A percentile compares a stretch with the other conserved stretches of the same genome.
Evolutionary conservation across 2,797 vertebrate species (phyloP).

Genomic region (Molossus molossus): DNA sequence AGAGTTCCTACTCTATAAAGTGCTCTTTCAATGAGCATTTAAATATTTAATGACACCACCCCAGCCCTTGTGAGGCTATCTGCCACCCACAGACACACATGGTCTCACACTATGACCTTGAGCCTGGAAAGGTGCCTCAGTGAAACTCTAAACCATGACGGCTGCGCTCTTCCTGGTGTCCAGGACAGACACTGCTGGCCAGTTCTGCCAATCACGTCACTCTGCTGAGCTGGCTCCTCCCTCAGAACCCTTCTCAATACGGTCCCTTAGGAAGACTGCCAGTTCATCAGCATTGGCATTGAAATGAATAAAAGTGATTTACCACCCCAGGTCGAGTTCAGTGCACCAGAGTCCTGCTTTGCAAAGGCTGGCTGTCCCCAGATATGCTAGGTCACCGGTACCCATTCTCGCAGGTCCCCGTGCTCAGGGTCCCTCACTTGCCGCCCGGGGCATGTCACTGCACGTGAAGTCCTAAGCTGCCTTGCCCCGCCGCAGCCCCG

Average conservation of each 20-base stretch:
- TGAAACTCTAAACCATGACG: not conserved
- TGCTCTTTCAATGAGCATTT: not conserved
- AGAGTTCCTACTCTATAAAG: not conserved
- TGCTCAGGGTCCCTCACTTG: not conserved
- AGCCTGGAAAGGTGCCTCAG: not conserved
- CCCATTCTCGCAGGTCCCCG: not conserved
- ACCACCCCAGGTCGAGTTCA: not conserved
- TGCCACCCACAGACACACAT: fast-evolving
- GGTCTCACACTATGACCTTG: not conserved
- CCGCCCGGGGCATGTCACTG: not conserved
- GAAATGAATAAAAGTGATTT: not conserved
- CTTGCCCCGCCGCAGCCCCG: fast-evolving
- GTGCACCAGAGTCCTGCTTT: not conserved
- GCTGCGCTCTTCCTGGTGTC: not conserved
- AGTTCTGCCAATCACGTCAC: not conserved
- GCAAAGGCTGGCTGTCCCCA: not conserved
- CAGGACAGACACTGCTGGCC: not conserved
- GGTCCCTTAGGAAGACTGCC: not conserved
- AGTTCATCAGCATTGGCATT: not conserved
- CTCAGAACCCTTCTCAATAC: not conserved
- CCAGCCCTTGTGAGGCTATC: not conserved
- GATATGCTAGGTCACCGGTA: not conserved
- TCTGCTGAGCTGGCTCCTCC: not conserved
- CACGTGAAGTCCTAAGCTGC: fast-evolving
- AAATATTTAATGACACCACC: not conserved